Evolutionary conservation across 2,113 vertebrate species (phyloP), one percentile per base, ranked within the genome.

Genomic region (Odocoileus hemionus): DNA sequence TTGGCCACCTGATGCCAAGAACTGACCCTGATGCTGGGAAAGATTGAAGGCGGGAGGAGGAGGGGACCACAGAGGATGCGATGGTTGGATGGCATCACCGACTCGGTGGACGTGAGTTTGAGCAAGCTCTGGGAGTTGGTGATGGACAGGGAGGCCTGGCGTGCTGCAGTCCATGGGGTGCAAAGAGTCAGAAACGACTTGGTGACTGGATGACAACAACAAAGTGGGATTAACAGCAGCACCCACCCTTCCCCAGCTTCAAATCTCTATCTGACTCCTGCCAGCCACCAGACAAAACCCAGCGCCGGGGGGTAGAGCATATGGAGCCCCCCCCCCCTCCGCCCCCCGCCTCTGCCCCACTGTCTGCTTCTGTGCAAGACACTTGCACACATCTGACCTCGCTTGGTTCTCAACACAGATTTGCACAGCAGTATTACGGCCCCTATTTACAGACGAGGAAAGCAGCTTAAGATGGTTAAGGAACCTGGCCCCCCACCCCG

Each of bases 311-410:
- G 17, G 11, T n/a, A 19, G 10, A 39, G 61, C 6, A 21, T 50
- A n/a, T 16, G 54, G 36, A 33, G 1, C 1, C 3, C 74, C 30
- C n/a, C 3, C 7, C 12, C 17, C 17, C 58, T n/a, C 12, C 3
- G 11, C 1, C 47, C 1, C 2, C 47, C 12, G 1, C 13, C 23
- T 1, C 33, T 0, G 0, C 45, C n/a, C 84, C 45, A 2, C 91
- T 6, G 1, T 16, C 64, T 23, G 6, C 30, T 64, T 61, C 74
- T 8, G 15, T 8, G 16, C 84, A 5, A 14, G 74, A 52, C 15
- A 2, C 15, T 2, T 4, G 26, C 16, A 28, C 58, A 43, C 43
- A 4, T 43, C 36, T 76, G 36, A 45, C 21, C 80, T 60, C 45
- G 5, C 60, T 10, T 3, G 7, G 19, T 16, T 47, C 89, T 50